Evolutionary conservation across 2,113 vertebrate species (phyloP).

Genomic region (Perca fluviatilis): DNA sequence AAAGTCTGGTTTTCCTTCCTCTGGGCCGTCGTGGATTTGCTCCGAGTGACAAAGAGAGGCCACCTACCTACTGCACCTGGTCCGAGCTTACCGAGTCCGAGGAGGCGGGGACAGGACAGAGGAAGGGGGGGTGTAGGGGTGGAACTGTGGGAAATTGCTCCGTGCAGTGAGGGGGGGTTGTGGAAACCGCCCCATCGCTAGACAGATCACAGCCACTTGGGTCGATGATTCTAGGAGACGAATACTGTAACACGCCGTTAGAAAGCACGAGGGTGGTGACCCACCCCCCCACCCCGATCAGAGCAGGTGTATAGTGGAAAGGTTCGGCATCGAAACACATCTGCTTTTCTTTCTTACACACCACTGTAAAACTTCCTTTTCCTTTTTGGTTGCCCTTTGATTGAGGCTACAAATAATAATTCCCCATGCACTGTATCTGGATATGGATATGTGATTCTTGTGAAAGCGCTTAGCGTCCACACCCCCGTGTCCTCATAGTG

Average conservation of each 20-base stretch:
- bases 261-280: slow-evolving; percentile 81
- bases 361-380: too few species aligned
- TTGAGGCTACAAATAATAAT: too few species aligned
- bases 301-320: slow-evolving; percentile 56
- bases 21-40: slow-evolving; percentile 58
- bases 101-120: slow-evolving; percentile 61
- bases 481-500: too few species aligned
- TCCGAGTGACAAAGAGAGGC: slow-evolving; percentile 80
- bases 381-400: too few species aligned
- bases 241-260: slow-evolving; percentile 84
- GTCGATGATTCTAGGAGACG: slow-evolving; percentile 66
- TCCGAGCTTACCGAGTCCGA: slow-evolving; percentile 81
- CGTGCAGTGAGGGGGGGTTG: slow-evolving; percentile 34
- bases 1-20: background rate
- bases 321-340: slow-evolving; percentile 40
- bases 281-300: slow-evolving; percentile 28
- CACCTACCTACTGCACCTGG: slow-evolving; percentile 83
- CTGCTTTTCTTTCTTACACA: too few species aligned
- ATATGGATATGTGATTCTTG: too few species aligned
- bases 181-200: slow-evolving; percentile 60
- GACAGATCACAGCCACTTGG: slow-evolving; percentile 58
- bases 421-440: too few species aligned
- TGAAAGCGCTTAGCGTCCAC: too few species aligned
- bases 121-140: slow-evolving; percentile 62
- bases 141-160: slow-evolving; percentile 58